These are phyloP conservation scores for Meliscaeva auricollis DNA, from an alignment of 2,888 invertebrate species.

Conservation along the genomic window DNA sequence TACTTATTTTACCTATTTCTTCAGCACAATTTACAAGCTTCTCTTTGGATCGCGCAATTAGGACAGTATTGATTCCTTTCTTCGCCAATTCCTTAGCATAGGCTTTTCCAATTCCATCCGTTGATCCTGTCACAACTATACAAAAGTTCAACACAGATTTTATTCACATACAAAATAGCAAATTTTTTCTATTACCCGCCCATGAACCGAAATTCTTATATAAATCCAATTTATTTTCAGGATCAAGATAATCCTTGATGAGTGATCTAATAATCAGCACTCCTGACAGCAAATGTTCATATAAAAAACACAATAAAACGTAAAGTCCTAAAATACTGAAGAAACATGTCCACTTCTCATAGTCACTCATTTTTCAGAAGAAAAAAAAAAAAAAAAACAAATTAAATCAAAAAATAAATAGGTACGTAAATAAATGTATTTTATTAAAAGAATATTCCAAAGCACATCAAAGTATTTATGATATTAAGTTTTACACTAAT, in stretches of 20 bases:
- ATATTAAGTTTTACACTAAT: conserved; percentile 38
- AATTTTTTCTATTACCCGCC: conserved; percentile 88
- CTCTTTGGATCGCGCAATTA: conserved; percentile 90
- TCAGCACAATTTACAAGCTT: conserved; percentile 89
- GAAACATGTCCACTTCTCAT: conserved; percentile 35
- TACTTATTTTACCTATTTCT: conserved; percentile 87
- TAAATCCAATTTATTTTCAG: conserved; percentile 85
- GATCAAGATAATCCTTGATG: conserved; percentile 86
- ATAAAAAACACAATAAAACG: conserved; percentile 84
- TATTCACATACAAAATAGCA: neutral
- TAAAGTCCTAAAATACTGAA: conserved; percentile 85
- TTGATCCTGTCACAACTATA: conserved; percentile 94
- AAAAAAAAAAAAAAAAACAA: conserved; percentile 7
- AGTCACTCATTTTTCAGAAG: conserved; percentile 37
- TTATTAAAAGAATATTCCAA: neutral
- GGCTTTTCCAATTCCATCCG: conserved; percentile 95
- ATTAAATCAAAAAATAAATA: conserved; percentile 10
- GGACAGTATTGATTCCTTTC: conserved; percentile 90
- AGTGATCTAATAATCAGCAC: conserved; percentile 85
- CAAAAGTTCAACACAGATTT: conserved; percentile 27
- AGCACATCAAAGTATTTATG: too few species aligned
- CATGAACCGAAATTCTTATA: conserved; percentile 90
- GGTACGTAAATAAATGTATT: neutral
- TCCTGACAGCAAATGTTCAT: conserved; percentile 87
- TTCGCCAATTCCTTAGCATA: conserved; percentile 92